Evolutionary conservation across 30 jellyfish, hydroid and myxozoan species (phyloP).

Genomic region (Cassiopea xamachana): DNA sequence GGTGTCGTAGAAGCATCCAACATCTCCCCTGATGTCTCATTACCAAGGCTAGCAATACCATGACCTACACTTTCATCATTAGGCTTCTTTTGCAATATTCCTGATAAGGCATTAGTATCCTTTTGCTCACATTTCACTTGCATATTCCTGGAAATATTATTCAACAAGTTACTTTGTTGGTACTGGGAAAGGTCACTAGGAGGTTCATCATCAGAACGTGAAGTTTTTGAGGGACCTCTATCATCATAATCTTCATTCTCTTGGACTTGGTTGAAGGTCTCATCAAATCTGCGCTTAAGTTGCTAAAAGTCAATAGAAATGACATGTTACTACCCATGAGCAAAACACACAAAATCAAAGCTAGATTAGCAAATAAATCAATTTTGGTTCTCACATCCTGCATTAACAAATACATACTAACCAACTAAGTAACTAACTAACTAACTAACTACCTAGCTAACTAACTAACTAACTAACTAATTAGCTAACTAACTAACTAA

Average conservation of each 20-base stretch:
- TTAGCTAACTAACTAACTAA: no score
- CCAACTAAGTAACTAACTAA: no score
- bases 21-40: constrained; percentile 45
- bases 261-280: constrained; percentile 70
- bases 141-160: constrained; percentile 61
- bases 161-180: constrained; percentile 51
- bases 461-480: no score
- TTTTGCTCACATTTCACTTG: constrained; percentile 58
- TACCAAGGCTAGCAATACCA: constrained; percentile 5
- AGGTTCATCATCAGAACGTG: constrained; percentile 61
- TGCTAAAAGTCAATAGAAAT: constrained; percentile 30
- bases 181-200: constrained; percentile 52
- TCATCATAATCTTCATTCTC: constrained; percentile 74
- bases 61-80: constrained; percentile 30
- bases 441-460: no score
- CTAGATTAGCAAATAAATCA: no score
- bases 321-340: no score
- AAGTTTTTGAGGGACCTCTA: constrained; percentile 57
- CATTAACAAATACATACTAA: no score
- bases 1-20: constrained; percentile 22
- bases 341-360: no score
- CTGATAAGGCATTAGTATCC: constrained; percentile 19
- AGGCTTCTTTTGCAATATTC: constrained; percentile 18
- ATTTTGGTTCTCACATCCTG: no score
- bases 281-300: constrained; percentile 72